These are phyloP conservation scores for Neomonachus schauinslandi DNA, from an alignment of 2,113 vertebrate genomes.

Conservation along the genomic window DNA sequence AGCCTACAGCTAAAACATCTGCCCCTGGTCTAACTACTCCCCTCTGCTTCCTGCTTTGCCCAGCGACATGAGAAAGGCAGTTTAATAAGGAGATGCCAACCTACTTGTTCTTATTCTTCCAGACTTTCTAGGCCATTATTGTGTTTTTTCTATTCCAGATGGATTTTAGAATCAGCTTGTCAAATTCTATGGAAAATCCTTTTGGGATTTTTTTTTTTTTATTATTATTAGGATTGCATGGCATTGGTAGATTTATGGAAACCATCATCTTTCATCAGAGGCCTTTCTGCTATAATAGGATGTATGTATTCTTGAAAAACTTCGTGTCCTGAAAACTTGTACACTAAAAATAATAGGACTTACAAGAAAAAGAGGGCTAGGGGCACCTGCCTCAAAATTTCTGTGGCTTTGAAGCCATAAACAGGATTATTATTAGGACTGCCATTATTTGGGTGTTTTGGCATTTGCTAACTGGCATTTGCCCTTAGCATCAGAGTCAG, in stretches of 20 bases:
- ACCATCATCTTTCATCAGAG: background rate
- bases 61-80: background rate
- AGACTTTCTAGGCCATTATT: conserved; percentile 25
- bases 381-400: background rate
- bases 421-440: background rate
- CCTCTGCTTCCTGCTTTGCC: background rate
- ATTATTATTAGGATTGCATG: background rate
- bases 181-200: background rate
- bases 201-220: background rate
- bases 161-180: conserved; percentile 13
- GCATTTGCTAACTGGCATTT: background rate
- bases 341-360: background rate
- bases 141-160: conserved; percentile 20
- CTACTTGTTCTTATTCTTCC: conserved; percentile 50
- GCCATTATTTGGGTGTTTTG: too few species aligned
- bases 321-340: background rate
- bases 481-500: background rate
- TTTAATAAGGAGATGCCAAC: background rate
- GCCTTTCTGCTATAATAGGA: background rate
- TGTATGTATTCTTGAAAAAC: background rate
- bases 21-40: background rate
- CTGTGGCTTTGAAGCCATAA: conserved; percentile 39
- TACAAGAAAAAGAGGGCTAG: background rate
- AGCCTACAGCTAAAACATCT: background rate
- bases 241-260: conserved; percentile 34